Conservation (phyloP, 2,113 vertebrate genomes). For the Calypte anna region DNA sequence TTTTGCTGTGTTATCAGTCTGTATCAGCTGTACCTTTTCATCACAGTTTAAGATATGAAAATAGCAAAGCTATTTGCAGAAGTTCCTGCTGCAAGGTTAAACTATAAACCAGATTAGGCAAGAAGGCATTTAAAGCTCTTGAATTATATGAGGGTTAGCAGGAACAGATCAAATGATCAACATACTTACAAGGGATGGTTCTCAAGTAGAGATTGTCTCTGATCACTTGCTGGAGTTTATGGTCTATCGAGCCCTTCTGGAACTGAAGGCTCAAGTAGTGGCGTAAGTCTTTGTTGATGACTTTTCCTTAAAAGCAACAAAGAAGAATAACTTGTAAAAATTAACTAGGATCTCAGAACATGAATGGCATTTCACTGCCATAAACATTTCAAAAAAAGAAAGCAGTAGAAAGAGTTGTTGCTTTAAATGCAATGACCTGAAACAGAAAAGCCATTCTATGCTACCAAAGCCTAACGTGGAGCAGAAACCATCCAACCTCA, state of each 20-base stretch:
- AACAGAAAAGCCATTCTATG: background rate
- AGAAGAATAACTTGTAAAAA: background rate
- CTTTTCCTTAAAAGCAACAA: conserved; percentile 85
- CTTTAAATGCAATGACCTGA: background rate
- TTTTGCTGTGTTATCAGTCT: background rate
- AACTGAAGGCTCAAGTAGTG: conserved; percentile 99
- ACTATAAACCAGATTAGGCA: background rate
- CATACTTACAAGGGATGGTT: conserved; percentile 97
- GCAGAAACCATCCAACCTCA: background rate
- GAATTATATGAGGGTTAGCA: background rate
- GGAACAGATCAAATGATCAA: background rate
- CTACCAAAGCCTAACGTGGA: background rate
- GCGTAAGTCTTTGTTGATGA: conserved; percentile 95
- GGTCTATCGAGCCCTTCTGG: conserved; percentile 97
- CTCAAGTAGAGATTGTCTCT: conserved; percentile 98
- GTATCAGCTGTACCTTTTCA: background rate
- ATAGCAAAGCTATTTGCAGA: background rate
- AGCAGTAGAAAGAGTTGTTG: background rate
- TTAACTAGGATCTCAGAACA: background rate
- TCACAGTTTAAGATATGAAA: background rate
- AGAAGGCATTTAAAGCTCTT: background rate
- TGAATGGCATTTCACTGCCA: background rate
- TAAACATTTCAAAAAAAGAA: background rate
- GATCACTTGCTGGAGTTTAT: conserved; percentile 99
- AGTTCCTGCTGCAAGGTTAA: background rate